phyloP scores from a whole-genome alignment of 2,797 vertebrate genomes.

The Hozukius guyotensis region DNA sequence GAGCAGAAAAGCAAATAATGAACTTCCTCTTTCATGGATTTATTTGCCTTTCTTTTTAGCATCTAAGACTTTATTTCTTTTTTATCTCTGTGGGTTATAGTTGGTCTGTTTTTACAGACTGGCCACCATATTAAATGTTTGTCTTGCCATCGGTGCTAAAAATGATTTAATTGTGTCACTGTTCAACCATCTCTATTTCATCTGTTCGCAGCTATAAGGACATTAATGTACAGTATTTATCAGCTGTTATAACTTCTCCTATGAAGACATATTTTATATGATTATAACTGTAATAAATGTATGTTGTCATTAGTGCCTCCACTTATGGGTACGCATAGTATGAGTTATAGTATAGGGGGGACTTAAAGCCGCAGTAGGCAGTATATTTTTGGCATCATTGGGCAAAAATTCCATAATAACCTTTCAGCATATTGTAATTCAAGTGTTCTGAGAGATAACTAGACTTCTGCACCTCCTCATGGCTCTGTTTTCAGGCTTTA shows the following conservation, averaged over 20 bases:
- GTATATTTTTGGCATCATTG: no score
- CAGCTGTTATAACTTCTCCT: background rate
- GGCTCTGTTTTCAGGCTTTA: no score
- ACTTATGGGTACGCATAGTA: background rate
- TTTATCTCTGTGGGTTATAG: background rate
- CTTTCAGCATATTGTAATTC: no score
- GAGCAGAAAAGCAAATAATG: background rate
- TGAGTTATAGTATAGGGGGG: no score
- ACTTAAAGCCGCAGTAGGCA: no score
- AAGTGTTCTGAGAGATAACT: no score
- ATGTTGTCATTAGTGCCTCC: background rate
- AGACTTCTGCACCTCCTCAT: no score
- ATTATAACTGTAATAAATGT: background rate
- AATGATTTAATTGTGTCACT: background rate
- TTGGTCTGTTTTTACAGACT: background rate
- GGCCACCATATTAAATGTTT: background rate
- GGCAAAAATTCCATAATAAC: no score
- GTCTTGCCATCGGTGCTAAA: background rate
- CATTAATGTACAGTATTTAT: background rate
- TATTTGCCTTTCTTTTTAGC: background rate
- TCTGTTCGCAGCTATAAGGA: background rate
- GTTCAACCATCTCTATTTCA: background rate
- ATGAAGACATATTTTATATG: background rate
- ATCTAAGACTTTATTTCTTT: background rate
- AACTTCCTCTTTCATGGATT: background rate